A percentile compares a stretch with the other conserved stretches of the same genome.
Conservation (phyloP, 2,797 vertebrate genomes). For the Galago senegalensis region DNA sequence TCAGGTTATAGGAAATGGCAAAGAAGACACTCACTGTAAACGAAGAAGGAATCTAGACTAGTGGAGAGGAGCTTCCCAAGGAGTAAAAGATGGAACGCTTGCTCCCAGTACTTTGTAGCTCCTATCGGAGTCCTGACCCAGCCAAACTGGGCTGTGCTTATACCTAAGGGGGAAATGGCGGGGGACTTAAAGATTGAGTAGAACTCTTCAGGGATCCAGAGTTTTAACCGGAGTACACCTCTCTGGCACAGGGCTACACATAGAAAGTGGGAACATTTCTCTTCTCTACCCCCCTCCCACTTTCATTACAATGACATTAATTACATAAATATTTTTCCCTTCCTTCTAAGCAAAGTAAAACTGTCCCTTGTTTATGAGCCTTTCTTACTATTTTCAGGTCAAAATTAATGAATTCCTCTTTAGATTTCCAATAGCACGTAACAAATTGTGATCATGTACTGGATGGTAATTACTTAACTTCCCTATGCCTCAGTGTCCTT, state of each 20-base stretch:
- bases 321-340: neutral
- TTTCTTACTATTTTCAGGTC: neutral
- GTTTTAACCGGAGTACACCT: neutral
- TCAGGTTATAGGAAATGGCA: neutral
- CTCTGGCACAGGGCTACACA: neutral
- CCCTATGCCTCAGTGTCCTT: neutral
- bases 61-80: neutral
- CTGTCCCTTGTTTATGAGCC: neutral
- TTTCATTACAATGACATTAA: neutral
- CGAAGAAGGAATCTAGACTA: neutral
- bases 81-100: neutral
- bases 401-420: conserved; percentile 20
- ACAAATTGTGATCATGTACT: neutral
- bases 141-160: neutral
- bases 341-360: conserved; percentile 37
- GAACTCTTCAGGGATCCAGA: neutral
- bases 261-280: neutral
- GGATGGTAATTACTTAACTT: neutral
- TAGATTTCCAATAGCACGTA: neutral
- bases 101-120: neutral
- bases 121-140: neutral
- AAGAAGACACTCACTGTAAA: neutral
- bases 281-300: neutral
- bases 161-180: neutral
- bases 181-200: neutral